Evolutionary conservation across 2,888 invertebrate species (phyloP), one percentile per base, ranked within the genome.

Genomic region (Priocnemis perturbator): DNA sequence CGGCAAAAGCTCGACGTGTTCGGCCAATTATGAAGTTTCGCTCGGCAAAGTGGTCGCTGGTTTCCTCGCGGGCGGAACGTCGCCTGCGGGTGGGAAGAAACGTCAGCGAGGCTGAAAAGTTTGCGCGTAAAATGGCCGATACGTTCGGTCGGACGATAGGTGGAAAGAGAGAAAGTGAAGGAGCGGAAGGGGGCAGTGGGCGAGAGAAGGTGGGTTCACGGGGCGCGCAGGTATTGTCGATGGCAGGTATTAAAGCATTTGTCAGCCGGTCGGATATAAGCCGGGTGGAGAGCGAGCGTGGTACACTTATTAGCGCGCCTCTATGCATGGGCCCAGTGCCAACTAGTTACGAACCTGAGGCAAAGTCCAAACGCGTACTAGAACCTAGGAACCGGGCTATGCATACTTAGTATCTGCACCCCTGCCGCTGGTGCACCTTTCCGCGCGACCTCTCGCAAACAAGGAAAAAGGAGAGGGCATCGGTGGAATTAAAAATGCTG

Each of bases 221-320:
- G 60, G 47, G 56, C 63, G 59, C 64, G 74, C 68, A 66, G 77
- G 79, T 78, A 84, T 85, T 83, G 85, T 73, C 81, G 82, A 85
- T 84, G 86, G 83, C 88, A 85, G 86, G 85, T 85, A 86, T 87
- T 87, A 85, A 85, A 82, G 84, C 87, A 86, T 86, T 88, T 87
- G 85, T 87, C 86, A 86, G 82, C 78, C 75, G 72, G 70, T 72
- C 74, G 85, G 85, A 84, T 86, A 85, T 86, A 85, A 84, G 85
- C 37, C 37, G 79, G 66, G 14, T n/a, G n/a, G n/a, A n/a, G 61
- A 20, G 15, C 5, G 20, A n/a, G 66, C 55, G 67, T 59, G 73
- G 71, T 78, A 79, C 74, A 75, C 79, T 85, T 85, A 86, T 86
- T 86, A 86, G 81, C 78, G 81, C 79, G 75, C 79, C 83, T 83